A percentile compares a stretch with the other conserved stretches of the same genome.
Evolutionary conservation across 1,140 invertebrate genomes (phyloP).

Genomic region (Nymphalis io): DNA sequence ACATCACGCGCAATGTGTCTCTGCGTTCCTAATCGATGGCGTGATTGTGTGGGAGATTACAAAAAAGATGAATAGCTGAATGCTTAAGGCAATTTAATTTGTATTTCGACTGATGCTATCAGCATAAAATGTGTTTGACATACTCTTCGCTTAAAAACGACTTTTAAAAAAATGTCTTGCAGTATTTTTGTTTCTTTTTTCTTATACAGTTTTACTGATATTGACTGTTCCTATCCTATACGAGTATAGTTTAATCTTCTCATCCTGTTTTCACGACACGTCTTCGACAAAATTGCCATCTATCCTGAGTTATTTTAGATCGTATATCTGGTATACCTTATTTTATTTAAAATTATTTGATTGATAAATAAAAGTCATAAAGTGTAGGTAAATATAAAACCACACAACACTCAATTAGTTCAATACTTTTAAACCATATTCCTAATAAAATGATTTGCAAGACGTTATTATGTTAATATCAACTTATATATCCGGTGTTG

Average conservation of each 20-base stretch:
- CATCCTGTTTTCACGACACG: slow-evolving; percentile 25
- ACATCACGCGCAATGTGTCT: slow-evolving; percentile 57
- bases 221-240: not conserved
- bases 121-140: slow-evolving; percentile 1
- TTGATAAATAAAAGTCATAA: not conserved
- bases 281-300: slow-evolving; percentile 30
- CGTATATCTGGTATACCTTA: slow-evolving; percentile 9
- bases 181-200: not conserved
- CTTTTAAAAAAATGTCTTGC: not conserved
- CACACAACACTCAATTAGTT: too few species aligned
- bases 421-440: too few species aligned
- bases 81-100: slow-evolving; percentile 11
- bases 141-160: not conserved
- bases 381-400: not conserved
- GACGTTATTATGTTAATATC: too few species aligned
- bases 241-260: not conserved
- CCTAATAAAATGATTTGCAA: too few species aligned
- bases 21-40: slow-evolving; percentile 48
- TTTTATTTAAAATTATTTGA: not conserved
- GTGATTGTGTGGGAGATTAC: slow-evolving; percentile 51
- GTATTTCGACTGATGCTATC: slow-evolving; percentile 24
- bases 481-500: too few species aligned
- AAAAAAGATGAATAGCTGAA: slow-evolving; percentile 51
- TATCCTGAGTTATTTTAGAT: slow-evolving; percentile 23
- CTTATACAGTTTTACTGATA: not conserved